phyloP scores from a whole-genome alignment of 2,797 vertebrate genomes.

The Leptodactylus fallax region DNA sequence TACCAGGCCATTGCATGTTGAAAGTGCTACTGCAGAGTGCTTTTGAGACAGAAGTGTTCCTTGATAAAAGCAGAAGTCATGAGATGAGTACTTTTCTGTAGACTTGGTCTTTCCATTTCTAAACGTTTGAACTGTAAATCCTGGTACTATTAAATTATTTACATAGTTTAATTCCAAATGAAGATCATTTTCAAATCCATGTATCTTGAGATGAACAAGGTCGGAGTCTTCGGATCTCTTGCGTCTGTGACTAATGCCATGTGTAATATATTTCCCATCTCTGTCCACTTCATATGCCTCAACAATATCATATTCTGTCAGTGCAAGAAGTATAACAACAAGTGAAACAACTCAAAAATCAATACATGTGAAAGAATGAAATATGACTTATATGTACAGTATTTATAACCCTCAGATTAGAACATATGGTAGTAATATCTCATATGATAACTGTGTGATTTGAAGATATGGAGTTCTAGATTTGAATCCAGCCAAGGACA shows the following conservation, averaged over 20 bases:
- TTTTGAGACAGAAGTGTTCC: slow-evolving; percentile 81
- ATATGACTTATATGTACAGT: too few relatives aligned
- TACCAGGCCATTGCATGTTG: slow-evolving; percentile 90
- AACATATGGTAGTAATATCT: too few relatives aligned
- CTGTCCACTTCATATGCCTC: slow-evolving; percentile 84
- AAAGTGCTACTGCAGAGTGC: slow-evolving; percentile 87
- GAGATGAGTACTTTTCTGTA: slow-evolving; percentile 74
- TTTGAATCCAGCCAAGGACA: too few relatives aligned
- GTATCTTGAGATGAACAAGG: slow-evolving; percentile 79
- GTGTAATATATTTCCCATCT: slow-evolving; percentile 81
- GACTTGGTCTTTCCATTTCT: slow-evolving; percentile 79
- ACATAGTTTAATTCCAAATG: slow-evolving; percentile 83
- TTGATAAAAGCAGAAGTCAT: slow-evolving; percentile 89
- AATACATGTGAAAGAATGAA: neutral
- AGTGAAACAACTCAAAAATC: neutral
- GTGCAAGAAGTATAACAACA: slow-evolving; percentile 3
- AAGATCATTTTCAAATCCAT: slow-evolving; percentile 83
- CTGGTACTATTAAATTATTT: slow-evolving; percentile 78
- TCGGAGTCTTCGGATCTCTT: slow-evolving; percentile 67
- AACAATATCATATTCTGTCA: slow-evolving; percentile 86
- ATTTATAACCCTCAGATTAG: too few relatives aligned
- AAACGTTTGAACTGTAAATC: slow-evolving; percentile 84
- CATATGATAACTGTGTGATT: too few relatives aligned
- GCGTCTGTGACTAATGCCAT: slow-evolving; percentile 77
- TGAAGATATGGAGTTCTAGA: too few relatives aligned